phyloP scores from a whole-genome alignment of 2,888 invertebrate genomes.

The Graphium colonna region DNA sequence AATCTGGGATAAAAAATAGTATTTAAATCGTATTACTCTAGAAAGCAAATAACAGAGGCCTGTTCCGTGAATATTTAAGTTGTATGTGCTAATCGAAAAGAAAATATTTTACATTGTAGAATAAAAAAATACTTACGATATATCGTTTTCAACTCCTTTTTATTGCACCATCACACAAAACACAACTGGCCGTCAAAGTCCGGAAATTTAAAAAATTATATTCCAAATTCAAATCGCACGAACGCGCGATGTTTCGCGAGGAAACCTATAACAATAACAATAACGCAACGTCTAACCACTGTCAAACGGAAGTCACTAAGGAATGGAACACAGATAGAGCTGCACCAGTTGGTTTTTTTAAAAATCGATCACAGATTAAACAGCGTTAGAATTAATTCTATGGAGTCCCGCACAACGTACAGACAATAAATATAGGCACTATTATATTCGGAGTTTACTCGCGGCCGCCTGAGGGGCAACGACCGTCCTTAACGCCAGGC shows the following conservation, averaged over 20 bases:
- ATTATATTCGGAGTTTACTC: conserved; percentile 76
- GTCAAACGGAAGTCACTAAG: conserved; percentile 13
- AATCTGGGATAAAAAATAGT: no score
- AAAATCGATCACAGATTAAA: conserved; percentile 30
- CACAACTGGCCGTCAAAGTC: not conserved
- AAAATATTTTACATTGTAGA: not conserved
- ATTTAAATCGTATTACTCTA: no score
- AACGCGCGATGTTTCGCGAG: conserved; percentile 4
- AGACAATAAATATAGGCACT: conserved; percentile 51
- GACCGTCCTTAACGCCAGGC: conserved; percentile 77
- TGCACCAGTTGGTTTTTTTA: not conserved
- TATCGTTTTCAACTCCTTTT: not conserved
- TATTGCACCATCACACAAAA: no score
- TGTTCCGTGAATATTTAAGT: no score
- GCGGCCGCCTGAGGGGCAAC: conserved; percentile 74
- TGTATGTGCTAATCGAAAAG: no score
- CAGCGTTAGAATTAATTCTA: conserved; percentile 36
- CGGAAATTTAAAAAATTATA: conserved; percentile 2
- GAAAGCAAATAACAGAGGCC: no score
- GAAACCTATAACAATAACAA: conserved; percentile 8
- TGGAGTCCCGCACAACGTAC: conserved; percentile 34
- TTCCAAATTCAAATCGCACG: conserved; percentile 4
- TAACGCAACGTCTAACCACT: conserved; percentile 8
- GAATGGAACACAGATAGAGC: not conserved
- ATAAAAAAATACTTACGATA: not conserved